Evolutionary conservation across 2,888 invertebrate genomes (phyloP), one percentile per base, ranked within the genome.

Genomic region (Lasioglossum oenotherae): DNA sequence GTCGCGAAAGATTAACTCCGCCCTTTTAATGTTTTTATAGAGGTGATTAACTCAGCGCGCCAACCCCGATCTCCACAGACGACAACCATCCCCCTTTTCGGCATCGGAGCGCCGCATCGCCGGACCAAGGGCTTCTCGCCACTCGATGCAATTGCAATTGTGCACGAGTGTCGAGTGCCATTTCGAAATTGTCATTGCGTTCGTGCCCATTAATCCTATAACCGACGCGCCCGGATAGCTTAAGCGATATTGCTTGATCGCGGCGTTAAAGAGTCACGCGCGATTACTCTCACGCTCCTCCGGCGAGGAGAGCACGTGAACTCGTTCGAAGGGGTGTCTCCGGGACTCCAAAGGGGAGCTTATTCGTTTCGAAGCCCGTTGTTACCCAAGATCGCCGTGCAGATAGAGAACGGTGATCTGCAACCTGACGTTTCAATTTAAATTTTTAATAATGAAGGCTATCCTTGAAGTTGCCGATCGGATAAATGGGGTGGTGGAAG

Each of bases 141-240:
- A 89, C 89, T 91, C 89, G 86, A 90, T 88, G 89, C 92, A 89
- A 92, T 92, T 92, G 92, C 91, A 90, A 87, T 89, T 82, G 87
- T 82, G 85, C 87, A 84, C 86, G 85, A 85, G 86, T 87, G 86
- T 87, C 89, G 89, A 91, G 91, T 88, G 85, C 89, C 87, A 89
- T 89, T 89, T 89, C 82, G 88, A 89, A 89, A 89, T 89, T 89
- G 89, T 89, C 89, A 86, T 87, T 82, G 89, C 86, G 86, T 74
- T 78, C 67, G 81, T 80, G n/a, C 80, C 90, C 90, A 88, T 90
- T 89, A 90, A 88, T 90, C 84, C 87, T 80, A 89, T 90, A 87
- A 60, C 74, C 88, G 81, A 77, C 80, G 81, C 73, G 53, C 53
- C 19, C 46, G 41, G 72, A 80, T 53, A 38, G 89, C 87, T 89